phyloP scores from a whole-genome alignment of 2,113 vertebrate genomes.

The Catharus bicknelli region DNA sequence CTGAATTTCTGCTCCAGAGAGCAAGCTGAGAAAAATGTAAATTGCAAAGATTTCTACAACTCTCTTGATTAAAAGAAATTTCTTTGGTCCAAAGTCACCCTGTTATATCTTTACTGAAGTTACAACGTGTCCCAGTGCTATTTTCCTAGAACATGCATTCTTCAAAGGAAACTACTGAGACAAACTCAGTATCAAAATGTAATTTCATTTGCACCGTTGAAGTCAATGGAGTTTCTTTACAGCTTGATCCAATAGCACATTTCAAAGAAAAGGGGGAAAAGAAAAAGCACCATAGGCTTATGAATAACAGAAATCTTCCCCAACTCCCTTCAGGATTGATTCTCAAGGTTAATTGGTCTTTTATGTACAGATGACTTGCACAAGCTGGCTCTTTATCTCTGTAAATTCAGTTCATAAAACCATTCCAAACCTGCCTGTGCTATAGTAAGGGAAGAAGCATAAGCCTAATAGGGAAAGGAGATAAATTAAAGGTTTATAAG shows the following conservation, averaged over 20 bases:
- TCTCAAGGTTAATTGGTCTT: conserved; percentile 48
- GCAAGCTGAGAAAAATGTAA: background rate
- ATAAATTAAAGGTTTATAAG: background rate
- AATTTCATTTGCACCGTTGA: conserved; percentile 1
- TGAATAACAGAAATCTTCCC: background rate
- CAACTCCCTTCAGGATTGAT: background rate
- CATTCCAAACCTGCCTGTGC: background rate
- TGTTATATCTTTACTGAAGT: background rate
- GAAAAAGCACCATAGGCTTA: background rate
- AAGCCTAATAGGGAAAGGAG: background rate
- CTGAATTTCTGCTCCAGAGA: background rate
- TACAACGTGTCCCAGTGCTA: background rate
- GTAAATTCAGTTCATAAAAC: background rate
- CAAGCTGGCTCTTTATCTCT: background rate
- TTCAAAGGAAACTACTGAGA: background rate
- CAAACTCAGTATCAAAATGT: background rate
- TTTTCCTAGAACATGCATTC: background rate
- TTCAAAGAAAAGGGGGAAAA: background rate
- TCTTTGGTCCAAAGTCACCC: background rate
- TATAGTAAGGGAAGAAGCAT: background rate
- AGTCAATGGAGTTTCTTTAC: background rate
- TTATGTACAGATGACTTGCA: conserved; percentile 1
- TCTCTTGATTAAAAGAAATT: background rate
- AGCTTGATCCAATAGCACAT: background rate
- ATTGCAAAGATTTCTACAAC: background rate